Percentiles rank a stretch among this genome's conserved stretches.
Conservation (phyloP, 2,797 vertebrate genomes). For the Vireo griseus region DNA sequence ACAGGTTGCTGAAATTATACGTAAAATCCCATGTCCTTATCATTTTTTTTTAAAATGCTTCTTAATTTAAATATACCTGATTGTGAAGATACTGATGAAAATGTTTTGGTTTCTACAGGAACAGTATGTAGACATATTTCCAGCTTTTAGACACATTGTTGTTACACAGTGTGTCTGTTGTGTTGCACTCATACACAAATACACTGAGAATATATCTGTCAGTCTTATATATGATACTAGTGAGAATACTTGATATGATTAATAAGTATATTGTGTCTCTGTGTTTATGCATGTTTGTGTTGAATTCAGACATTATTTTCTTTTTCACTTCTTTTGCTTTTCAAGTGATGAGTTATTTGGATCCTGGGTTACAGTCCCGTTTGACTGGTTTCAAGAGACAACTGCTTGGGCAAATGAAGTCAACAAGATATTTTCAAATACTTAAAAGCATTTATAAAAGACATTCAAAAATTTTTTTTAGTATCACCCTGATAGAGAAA, state of each 20-base stretch:
- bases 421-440: neutral
- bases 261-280: neutral
- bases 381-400: neutral
- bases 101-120: neutral
- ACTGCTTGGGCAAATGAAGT: neutral
- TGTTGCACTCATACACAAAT: neutral
- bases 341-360: neutral
- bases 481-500: neutral
- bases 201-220: neutral
- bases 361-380: neutral
- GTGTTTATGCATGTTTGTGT: neutral
- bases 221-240: neutral
- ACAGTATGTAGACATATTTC: neutral
- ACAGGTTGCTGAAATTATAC: neutral
- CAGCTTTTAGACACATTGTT: neutral
- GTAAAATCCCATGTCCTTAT: neutral
- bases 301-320: neutral
- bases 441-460: neutral
- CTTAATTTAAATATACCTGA: neutral
- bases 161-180: neutral
- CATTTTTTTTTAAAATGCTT: neutral
- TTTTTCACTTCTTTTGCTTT: neutral
- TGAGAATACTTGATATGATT: neutral
- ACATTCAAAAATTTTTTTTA: neutral
- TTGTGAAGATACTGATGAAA: neutral